Conservation (phyloP, 2,888 invertebrate species). For the Capitulum mitella region DNA sequence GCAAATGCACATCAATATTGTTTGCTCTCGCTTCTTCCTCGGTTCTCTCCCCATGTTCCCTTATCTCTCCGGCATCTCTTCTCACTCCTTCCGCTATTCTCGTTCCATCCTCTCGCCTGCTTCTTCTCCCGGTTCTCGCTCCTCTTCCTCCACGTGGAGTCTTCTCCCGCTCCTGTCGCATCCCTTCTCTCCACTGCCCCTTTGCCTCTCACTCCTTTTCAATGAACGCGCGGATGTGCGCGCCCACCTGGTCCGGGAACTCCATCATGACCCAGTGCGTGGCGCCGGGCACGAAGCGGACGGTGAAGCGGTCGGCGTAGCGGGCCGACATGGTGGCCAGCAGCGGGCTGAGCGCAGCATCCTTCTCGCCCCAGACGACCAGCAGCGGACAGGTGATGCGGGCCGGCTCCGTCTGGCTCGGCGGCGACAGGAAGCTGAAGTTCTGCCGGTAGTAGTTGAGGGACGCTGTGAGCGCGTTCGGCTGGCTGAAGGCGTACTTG, state of each 20-base stretch:
- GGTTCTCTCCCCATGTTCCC: too few species aligned
- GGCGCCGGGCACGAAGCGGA: background rate
- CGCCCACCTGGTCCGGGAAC: background rate
- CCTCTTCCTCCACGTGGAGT: too few species aligned
- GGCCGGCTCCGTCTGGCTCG: background rate
- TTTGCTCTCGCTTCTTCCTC: too few species aligned
- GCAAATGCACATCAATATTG: too few species aligned
- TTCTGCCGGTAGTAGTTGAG: constrained; percentile 52
- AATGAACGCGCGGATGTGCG: background rate
- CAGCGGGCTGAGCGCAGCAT: background rate
- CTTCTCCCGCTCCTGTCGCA: too few species aligned
- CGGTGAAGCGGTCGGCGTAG: constrained; percentile 17
- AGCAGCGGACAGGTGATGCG: constrained; percentile 4
- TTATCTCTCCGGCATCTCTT: too few species aligned
- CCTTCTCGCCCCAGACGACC: background rate
- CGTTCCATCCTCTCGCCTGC: too few species aligned
- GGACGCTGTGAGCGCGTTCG: constrained; percentile 52
- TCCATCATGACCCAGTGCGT: constrained; percentile 17
- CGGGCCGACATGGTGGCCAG: constrained; percentile 18
- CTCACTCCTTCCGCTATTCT: too few species aligned
- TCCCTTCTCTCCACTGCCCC: too few species aligned
- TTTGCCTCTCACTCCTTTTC: background rate
- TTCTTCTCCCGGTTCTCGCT: too few species aligned
- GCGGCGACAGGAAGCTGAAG: background rate
- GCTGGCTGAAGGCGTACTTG: constrained; percentile 53